Conservation (phyloP, 2,113 vertebrate genomes). For the Engystomops pustulosus region DNA sequence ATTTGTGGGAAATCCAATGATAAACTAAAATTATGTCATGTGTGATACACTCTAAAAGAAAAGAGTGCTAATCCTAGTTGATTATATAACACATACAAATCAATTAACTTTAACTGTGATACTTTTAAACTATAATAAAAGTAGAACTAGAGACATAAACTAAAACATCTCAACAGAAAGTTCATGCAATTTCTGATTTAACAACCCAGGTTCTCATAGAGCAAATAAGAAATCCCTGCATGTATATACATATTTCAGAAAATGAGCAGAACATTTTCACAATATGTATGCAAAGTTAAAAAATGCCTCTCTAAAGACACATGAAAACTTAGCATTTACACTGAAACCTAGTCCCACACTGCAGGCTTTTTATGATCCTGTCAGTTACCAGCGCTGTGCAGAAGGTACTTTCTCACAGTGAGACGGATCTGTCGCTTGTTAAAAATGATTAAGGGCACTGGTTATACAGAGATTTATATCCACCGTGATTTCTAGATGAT, state of each 20-base stretch:
- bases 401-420: conserved; percentile 47
- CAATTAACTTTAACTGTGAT: too few species aligned
- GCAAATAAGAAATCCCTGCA: conserved; percentile 23
- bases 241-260: conserved; percentile 53
- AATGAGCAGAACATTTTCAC: conserved; percentile 44
- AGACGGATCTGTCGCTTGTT: conserved; percentile 59
- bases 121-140: background rate
- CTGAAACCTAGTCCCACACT: conserved; percentile 52
- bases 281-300: conserved; percentile 53
- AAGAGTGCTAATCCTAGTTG: too few species aligned
- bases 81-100: too few species aligned
- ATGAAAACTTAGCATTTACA: conserved; percentile 55
- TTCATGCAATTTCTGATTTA: conserved; percentile 27
- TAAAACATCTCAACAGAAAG: conserved; percentile 7
- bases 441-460: conserved; percentile 59
- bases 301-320: conserved; percentile 46
- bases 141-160: background rate
- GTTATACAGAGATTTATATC: conserved; percentile 53
- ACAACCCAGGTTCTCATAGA: conserved; percentile 23
- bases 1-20: too few species aligned
- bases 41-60: too few species aligned
- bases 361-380: conserved; percentile 55
- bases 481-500: conserved; percentile 48
- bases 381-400: conserved; percentile 46
- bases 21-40: too few species aligned